Evolutionary conservation across 2,888 invertebrate species (phyloP).

Genomic region (Eristalis intricaria): DNA sequence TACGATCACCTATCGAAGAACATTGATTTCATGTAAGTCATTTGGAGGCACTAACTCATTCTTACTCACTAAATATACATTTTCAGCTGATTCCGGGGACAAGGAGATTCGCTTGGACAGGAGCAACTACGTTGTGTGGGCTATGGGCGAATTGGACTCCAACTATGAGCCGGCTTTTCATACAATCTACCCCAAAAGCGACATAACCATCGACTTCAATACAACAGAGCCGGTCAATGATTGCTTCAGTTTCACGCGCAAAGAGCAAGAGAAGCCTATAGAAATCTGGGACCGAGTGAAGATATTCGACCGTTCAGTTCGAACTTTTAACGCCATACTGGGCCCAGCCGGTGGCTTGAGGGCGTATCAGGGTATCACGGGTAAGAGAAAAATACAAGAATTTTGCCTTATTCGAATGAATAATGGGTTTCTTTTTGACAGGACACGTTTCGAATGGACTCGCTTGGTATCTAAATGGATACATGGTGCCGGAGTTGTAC

Average conservation of each 20-base stretch:
- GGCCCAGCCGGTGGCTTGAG: conserved; percentile 92
- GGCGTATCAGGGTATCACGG: conserved; percentile 89
- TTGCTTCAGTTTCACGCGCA: conserved; percentile 88
- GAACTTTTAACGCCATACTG: conserved; percentile 90
- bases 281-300: conserved; percentile 85
- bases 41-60: not conserved
- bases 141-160: conserved; percentile 89
- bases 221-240: conserved; percentile 86
- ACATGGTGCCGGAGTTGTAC: conserved; percentile 93
- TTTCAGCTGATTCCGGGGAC: conserved; percentile 88
- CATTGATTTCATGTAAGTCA: conserved; percentile 87
- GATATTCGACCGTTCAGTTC: conserved; percentile 86
- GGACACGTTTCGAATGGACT: conserved; percentile 87
- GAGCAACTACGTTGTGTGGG: conserved; percentile 89
- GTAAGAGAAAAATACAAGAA: conserved; percentile 77
- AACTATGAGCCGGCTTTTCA: conserved; percentile 92
- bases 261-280: conserved; percentile 76
- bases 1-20: conserved; percentile 89
- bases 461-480: conserved; percentile 97
- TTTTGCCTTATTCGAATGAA: not conserved
- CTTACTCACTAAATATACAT: conserved; percentile 8
- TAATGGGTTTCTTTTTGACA: conserved; percentile 72
- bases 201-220: conserved; percentile 86
- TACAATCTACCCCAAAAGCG: conserved; percentile 88
- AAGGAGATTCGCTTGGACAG: conserved; percentile 86